Percentiles rank a stretch among this genome's conserved stretches.
Conservation (phyloP, 2,113 vertebrate species). For the Ciconia maguari region DNA sequence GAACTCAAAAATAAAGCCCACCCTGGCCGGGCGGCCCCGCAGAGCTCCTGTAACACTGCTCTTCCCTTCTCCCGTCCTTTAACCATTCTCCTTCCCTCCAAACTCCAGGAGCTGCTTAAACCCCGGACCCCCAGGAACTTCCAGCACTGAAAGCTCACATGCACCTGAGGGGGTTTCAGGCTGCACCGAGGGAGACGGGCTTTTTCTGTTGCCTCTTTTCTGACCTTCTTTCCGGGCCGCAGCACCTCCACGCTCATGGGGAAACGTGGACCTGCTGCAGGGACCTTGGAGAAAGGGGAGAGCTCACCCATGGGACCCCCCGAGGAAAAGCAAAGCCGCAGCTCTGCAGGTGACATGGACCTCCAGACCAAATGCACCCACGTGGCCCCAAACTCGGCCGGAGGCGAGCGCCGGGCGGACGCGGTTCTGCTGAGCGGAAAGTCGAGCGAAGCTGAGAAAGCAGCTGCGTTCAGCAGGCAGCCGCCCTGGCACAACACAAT, state of each 20-base stretch:
- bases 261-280: neutral
- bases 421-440: neutral
- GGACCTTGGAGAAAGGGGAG: neutral
- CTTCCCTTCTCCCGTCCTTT: neutral
- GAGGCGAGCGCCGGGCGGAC: neutral
- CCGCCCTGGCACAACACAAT: fast-evolving
- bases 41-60: fast-evolving
- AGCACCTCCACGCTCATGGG: neutral
- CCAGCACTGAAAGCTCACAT: neutral
- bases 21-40: fast-evolving
- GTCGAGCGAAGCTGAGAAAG: neutral
- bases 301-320: neutral
- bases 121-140: too few relatives aligned
- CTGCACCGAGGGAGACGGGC: neutral
- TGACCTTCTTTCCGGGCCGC: neutral
- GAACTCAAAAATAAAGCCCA: too few relatives aligned
- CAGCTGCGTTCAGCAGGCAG: neutral
- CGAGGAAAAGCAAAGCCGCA: neutral
- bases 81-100: neutral
- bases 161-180: neutral
- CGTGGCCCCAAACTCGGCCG: fast-evolving
- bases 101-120: neutral
- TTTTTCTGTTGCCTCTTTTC: too few relatives aligned
- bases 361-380: fast-evolving
- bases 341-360: neutral